Conservation (phyloP, 2,888 invertebrate genomes). For the Timema cristinae region DNA sequence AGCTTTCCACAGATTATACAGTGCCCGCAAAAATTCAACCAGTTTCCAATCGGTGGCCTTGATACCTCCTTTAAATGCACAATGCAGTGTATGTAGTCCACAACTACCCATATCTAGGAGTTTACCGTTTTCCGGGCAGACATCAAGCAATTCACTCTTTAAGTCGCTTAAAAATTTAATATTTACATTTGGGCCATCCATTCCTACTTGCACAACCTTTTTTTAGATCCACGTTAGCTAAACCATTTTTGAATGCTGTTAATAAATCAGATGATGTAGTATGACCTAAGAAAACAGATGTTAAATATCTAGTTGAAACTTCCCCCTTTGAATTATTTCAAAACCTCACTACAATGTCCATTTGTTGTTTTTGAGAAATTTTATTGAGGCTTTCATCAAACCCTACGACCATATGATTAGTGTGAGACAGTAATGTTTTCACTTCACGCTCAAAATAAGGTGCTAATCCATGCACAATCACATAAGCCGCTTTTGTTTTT, state of each 20-base stretch:
- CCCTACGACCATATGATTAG: background rate
- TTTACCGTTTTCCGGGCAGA: too few relatives aligned
- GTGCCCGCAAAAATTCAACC: too few relatives aligned
- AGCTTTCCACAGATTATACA: too few relatives aligned
- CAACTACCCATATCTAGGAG: too few relatives aligned
- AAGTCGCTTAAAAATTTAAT: slow-evolving; percentile 4
- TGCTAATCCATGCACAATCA: too few relatives aligned
- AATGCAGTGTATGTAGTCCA: too few relatives aligned
- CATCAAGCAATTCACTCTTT: background rate
- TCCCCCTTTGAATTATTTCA: background rate
- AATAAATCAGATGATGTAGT: slow-evolving; percentile 9
- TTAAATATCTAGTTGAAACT: background rate
- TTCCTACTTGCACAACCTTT: background rate
- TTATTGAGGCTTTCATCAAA: slow-evolving; percentile 10
- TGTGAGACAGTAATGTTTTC: too few relatives aligned
- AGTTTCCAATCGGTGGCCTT: too few relatives aligned
- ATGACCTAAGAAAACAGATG: background rate
- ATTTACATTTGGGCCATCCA: slow-evolving; percentile 9
- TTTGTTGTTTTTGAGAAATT: slow-evolving; percentile 4
- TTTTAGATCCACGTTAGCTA: background rate
- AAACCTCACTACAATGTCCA: background rate
- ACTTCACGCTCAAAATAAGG: too few relatives aligned
- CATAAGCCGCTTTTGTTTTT: too few relatives aligned
- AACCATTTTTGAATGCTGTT: background rate
- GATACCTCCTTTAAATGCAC: too few relatives aligned